Conservation (phyloP, 2,113 vertebrate species). For the Solea senegalensis region DNA sequence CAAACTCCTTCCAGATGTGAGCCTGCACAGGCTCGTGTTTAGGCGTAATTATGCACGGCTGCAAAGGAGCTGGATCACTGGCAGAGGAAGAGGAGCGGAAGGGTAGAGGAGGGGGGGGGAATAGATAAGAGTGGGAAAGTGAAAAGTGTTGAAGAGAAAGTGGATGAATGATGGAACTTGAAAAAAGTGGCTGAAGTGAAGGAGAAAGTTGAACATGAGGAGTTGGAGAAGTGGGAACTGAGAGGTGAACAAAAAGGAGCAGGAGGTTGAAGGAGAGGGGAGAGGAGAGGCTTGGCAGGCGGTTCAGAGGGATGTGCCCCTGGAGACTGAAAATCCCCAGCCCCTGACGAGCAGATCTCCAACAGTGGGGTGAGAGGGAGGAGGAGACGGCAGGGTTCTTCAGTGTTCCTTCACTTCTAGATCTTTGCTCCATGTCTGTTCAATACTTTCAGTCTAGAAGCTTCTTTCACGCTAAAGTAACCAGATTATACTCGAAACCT, state of each 20-base stretch:
- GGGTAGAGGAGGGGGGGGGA: constrained; percentile 34
- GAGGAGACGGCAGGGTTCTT: constrained; percentile 35
- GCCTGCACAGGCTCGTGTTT: constrained; percentile 80
- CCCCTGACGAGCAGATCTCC: constrained; percentile 67
- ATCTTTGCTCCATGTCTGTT: constrained; percentile 26
- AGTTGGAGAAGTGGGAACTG: constrained; percentile 45
- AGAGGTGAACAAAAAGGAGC: constrained; percentile 43
- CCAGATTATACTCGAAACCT: too few species aligned
- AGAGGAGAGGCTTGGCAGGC: constrained; percentile 75
- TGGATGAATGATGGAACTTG: constrained; percentile 25
- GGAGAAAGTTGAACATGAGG: constrained; percentile 41
- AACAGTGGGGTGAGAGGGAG: constrained; percentile 55
- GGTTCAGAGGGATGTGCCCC: constrained; percentile 76
- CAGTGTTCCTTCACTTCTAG: constrained; percentile 41
- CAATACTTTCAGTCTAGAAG: constrained; percentile 30
- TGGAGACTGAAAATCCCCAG: constrained; percentile 72
- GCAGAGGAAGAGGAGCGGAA: constrained; percentile 65
- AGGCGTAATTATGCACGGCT: constrained; percentile 84
- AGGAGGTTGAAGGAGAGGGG: constrained; percentile 41
- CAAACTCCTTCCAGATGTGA: constrained; percentile 88
- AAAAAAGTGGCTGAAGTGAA: constrained; percentile 30
- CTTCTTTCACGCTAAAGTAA: too few species aligned
- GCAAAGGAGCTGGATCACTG: constrained; percentile 72
- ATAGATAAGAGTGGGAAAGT: constrained; percentile 52
- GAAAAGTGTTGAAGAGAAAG: constrained; percentile 32